Percentiles rank a stretch among this genome's conserved stretches.
These are phyloP conservation scores for Accipiter cooperii DNA, from an alignment of 2,113 vertebrate genomes.

Conservation along the genomic window DNA sequence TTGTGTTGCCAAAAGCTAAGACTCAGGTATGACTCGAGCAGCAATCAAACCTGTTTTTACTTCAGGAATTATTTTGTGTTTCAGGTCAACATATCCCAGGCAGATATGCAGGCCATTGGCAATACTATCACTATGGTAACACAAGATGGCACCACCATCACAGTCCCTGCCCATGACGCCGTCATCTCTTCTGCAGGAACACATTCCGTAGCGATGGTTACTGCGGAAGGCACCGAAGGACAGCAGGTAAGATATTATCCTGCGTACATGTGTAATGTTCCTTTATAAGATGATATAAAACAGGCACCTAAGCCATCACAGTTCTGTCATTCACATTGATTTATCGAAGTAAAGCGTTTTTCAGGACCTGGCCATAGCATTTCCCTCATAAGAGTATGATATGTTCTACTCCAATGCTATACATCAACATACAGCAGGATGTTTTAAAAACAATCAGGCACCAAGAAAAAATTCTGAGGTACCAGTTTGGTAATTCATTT, in stretches of 20 bases:
- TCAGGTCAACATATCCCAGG: constrained; percentile 94
- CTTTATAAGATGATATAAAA: not conserved
- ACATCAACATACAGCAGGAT: not conserved
- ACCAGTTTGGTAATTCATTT: not conserved
- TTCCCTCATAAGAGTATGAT: not conserved
- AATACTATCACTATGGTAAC: constrained; percentile 98
- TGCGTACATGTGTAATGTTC: not conserved
- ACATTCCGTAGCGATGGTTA: constrained; percentile 93
- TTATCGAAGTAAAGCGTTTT: not conserved
- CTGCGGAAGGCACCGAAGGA: constrained; percentile 87
- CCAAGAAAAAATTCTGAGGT: not conserved
- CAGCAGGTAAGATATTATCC: constrained; percentile 78
- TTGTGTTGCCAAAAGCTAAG: not conserved
- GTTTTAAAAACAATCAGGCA: not conserved
- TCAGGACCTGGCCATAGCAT: not conserved
- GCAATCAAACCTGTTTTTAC: not conserved
- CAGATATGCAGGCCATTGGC: constrained; percentile 91
- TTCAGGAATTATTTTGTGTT: constrained; percentile 39
- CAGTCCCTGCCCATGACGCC: constrained; percentile 90
- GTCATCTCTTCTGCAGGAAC: constrained; percentile 85
- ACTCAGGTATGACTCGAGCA: not conserved
- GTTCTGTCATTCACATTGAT: not conserved
- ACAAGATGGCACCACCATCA: constrained; percentile 97
- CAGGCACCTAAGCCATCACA: not conserved
- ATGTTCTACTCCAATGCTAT: not conserved